phyloP scores from a whole-genome alignment of 92 coral and sea anemone species.

The Porites rus region DNA sequence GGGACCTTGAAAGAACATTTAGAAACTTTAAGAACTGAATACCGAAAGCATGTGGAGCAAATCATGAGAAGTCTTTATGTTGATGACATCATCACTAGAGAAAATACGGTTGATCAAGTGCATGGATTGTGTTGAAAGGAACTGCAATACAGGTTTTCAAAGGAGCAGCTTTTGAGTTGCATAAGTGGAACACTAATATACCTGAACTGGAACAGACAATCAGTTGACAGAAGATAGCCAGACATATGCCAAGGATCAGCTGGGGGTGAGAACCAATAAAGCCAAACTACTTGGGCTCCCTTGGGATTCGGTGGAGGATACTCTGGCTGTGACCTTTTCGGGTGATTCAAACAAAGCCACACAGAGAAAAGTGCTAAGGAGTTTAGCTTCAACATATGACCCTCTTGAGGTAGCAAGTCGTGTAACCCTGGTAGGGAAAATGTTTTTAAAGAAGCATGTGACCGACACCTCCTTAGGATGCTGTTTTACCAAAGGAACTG shows the following conservation, averaged over 20 bases:
- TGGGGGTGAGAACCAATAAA: not conserved
- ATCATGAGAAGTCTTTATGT: not conserved
- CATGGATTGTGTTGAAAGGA: too few species aligned
- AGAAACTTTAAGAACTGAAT: conserved; percentile 20
- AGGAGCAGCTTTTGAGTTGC: conserved; percentile 53
- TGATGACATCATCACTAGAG: too few species aligned
- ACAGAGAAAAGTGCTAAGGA: not conserved
- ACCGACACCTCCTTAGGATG: not conserved
- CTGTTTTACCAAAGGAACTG: not conserved
- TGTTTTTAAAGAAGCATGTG: conserved; percentile 11
- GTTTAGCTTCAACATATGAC: too few species aligned
- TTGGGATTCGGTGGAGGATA: conserved; percentile 51
- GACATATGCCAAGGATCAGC: conserved; percentile 3
- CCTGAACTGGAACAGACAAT: too few species aligned
- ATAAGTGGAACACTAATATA: conserved; percentile 1
- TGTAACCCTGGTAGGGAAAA: too few species aligned
- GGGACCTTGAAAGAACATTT: conserved; percentile 42
- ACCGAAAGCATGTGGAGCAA: conserved; percentile 43
- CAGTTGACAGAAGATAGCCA: too few species aligned
- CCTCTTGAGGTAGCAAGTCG: not conserved
- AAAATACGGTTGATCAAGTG: too few species aligned
- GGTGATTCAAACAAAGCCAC: not conserved
- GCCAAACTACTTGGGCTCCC: not conserved
- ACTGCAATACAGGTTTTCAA: conserved; percentile 17
- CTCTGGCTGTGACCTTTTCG: conserved; percentile 30